Evolutionary conservation across 2,113 vertebrate species (phyloP).

Genomic region (Zosterops hypoxanthus): DNA sequence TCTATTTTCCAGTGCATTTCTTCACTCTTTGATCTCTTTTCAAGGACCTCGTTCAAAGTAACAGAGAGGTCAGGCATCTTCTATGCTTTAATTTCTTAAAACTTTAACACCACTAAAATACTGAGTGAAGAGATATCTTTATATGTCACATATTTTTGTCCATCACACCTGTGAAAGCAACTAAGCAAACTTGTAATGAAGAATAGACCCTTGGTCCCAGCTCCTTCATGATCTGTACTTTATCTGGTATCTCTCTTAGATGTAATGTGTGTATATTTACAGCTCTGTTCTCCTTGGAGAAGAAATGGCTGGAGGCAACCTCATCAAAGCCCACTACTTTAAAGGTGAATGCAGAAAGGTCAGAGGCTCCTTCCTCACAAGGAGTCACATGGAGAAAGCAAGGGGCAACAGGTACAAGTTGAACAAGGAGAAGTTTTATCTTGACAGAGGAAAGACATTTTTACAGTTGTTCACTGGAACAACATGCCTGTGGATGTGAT

Average conservation of each 20-base stretch:
- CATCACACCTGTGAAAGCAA: neutral
- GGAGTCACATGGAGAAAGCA: neutral
- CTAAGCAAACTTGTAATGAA: neutral
- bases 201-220: neutral
- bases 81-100: neutral
- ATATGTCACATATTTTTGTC: neutral
- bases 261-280: neutral
- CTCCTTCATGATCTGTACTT: neutral
- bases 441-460: rapidly evolving
- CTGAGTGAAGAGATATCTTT: neutral
- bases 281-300: neutral
- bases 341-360: neutral
- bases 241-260: neutral
- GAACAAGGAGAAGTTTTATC: neutral
- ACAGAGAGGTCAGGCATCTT: neutral
- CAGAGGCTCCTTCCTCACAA: neutral
- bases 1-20: neutral
- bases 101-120: neutral
- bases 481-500: neutral
- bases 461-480: neutral
- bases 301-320: neutral
- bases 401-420: neutral
- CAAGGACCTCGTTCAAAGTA: neutral
- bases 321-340: neutral
- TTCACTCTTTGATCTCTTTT: neutral